Conservation (phyloP, 2,113 vertebrate genomes). For the Ammodytes dubius region DNA sequence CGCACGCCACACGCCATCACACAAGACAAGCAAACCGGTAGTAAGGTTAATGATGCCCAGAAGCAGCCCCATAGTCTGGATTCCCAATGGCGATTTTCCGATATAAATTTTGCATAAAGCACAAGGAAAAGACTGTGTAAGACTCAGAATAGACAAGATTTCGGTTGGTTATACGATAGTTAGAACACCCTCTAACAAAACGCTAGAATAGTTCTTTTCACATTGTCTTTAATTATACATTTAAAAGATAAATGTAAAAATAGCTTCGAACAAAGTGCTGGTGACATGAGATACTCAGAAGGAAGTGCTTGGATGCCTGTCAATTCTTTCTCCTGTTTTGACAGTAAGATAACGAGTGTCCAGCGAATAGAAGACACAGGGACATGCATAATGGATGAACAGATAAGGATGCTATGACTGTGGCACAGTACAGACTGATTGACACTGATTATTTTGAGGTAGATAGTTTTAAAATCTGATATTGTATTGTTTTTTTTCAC, state of each 20-base stretch:
- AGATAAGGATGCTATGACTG: background rate
- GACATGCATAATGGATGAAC: slow-evolving; percentile 12
- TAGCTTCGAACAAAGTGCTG: background rate
- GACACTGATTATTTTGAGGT: background rate
- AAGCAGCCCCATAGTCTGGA: background rate
- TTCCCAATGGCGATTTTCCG: background rate
- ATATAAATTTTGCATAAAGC: slow-evolving; percentile 14
- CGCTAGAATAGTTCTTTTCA: background rate
- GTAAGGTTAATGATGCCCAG: slow-evolving; percentile 37
- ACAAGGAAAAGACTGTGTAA: background rate
- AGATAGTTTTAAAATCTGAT: background rate
- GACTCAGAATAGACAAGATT: background rate
- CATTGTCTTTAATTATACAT: background rate
- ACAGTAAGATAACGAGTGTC: slow-evolving; percentile 5
- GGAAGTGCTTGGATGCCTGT: background rate
- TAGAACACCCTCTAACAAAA: background rate
- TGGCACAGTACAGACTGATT: background rate
- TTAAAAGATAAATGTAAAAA: background rate
- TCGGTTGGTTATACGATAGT: background rate
- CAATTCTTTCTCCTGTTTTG: background rate
- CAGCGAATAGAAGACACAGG: slow-evolving; percentile 16
- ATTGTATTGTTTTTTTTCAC: background rate
- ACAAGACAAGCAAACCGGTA: background rate
- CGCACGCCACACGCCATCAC: too few species aligned
- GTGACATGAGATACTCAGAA: background rate